Percentiles rank a stretch among this genome's conserved stretches.
Conservation (phyloP, 2,113 vertebrate genomes). For the Poecile atricapillus region DNA sequence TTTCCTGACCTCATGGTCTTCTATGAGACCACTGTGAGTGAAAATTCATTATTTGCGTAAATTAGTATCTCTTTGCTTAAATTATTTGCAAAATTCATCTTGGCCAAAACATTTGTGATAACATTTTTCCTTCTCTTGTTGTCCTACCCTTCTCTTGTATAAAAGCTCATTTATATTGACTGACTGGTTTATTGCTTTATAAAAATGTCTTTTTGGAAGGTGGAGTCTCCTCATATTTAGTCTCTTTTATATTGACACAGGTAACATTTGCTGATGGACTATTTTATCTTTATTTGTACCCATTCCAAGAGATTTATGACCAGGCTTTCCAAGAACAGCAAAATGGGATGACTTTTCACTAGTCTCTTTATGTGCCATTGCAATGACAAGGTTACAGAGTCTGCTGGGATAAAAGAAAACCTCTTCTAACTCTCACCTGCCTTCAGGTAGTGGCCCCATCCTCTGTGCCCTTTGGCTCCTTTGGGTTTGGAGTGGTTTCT, state of each 20-base stretch:
- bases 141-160: neutral
- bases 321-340: conserved; percentile 4
- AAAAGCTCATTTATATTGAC: neutral
- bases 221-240: neutral
- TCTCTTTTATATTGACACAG: neutral
- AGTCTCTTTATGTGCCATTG: conserved; percentile 51
- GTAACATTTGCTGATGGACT: conserved; percentile 18
- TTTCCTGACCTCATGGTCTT: conserved; percentile 44
- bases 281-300: conserved; percentile 27
- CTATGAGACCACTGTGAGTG: conserved; percentile 56
- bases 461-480: neutral
- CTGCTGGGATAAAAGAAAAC: conserved; percentile 14
- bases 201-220: conserved; percentile 33
- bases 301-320: conserved; percentile 35
- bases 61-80: neutral
- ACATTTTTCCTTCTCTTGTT: neutral
- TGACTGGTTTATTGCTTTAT: conserved; percentile 40
- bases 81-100: conserved; percentile 9
- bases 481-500: neutral
- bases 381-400: conserved; percentile 59
- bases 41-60: conserved; percentile 15
- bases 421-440: neutral
- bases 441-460: neutral
- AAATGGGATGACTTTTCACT: conserved; percentile 47
- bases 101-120: neutral